Percentiles rank a stretch among this genome's conserved stretches.
phyloP scores from a whole-genome alignment of 1,140 invertebrate species.

The Dreissena polymorpha region DNA sequence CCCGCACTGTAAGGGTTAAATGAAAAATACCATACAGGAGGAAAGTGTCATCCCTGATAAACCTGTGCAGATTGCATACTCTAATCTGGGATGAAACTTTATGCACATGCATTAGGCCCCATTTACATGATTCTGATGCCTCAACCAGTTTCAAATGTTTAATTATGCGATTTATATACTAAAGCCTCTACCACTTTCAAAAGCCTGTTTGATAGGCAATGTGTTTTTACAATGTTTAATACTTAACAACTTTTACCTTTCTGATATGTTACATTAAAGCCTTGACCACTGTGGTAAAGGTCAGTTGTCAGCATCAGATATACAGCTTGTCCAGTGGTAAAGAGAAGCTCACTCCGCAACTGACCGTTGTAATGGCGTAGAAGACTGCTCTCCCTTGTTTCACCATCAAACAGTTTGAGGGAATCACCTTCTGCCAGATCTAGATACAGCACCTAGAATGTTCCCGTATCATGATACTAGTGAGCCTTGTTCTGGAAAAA shows the following conservation, averaged over 20 bases:
- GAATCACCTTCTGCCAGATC: constrained; percentile 24
- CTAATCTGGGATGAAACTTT: too few relatives aligned
- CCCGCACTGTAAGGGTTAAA: too few relatives aligned
- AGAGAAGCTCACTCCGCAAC: constrained; percentile 25
- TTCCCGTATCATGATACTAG: neutral
- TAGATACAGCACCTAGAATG: constrained; percentile 20
- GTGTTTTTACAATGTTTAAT: too few relatives aligned
- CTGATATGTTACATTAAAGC: constrained; percentile 52
- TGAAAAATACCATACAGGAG: too few relatives aligned
- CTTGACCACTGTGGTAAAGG: constrained; percentile 9
- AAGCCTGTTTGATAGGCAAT: too few relatives aligned
- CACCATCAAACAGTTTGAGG: constrained; percentile 26
- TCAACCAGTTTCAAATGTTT: too few relatives aligned
- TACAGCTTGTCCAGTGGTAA: constrained; percentile 21
- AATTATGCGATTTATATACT: too few relatives aligned
- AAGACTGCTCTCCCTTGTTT: neutral
- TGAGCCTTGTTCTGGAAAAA: neutral
- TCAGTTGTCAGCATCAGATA: constrained; percentile 40
- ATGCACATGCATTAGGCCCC: too few relatives aligned
- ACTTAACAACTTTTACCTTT: constrained; percentile 21
- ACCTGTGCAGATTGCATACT: too few relatives aligned
- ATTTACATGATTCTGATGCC: too few relatives aligned
- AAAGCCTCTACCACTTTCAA: too few relatives aligned
- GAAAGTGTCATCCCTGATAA: too few relatives aligned
- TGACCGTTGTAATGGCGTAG: constrained; percentile 7